These are phyloP conservation scores for Trogon surrucura DNA, from an alignment of 2,113 vertebrate genomes.

Conservation along the genomic window DNA sequence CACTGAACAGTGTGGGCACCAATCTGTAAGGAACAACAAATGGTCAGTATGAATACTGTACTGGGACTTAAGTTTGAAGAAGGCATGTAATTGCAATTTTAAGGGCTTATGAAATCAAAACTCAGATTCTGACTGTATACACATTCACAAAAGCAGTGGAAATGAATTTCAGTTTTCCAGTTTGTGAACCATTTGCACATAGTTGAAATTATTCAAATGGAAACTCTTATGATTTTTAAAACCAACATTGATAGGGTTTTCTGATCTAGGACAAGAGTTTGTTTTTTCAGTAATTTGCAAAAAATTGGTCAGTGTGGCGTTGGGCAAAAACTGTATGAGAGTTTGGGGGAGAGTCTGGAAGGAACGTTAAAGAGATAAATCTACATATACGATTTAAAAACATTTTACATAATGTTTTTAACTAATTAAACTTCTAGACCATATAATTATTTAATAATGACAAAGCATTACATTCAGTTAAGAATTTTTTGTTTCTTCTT, in stretches of 20 bases:
- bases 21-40: background rate
- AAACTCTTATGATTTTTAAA: background rate
- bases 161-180: background rate
- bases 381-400: background rate
- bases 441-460: background rate
- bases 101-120: background rate
- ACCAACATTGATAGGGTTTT: background rate
- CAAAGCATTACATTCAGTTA: background rate
- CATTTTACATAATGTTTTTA: background rate
- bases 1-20: background rate
- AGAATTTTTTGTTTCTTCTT: background rate
- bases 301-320: background rate
- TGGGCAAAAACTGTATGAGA: background rate
- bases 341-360: background rate
- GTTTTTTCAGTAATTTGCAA: background rate
- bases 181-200: background rate
- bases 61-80: background rate
- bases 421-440: background rate
- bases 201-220: background rate
- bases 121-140: background rate
- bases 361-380: background rate
- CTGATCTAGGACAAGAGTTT: background rate
- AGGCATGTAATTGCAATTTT: background rate
- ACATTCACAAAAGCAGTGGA: background rate
- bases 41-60: background rate